phyloP scores from a whole-genome alignment of 2,797 vertebrate genomes.

The Aldrovandia affinis region DNA sequence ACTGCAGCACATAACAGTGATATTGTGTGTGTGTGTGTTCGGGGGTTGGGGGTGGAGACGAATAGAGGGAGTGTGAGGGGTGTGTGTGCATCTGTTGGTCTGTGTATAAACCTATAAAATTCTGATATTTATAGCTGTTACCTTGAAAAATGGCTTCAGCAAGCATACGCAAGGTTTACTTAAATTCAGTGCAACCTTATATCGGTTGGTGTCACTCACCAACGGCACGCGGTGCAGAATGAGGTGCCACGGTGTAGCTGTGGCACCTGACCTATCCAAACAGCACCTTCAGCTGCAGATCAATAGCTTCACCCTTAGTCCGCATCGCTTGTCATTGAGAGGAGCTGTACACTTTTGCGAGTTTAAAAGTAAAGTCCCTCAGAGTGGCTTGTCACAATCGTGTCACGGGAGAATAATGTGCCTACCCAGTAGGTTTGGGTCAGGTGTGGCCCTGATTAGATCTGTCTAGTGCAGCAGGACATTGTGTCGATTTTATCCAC shows the following conservation, averaged over 20 bases:
- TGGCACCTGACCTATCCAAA: not conserved
- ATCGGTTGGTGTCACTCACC: not conserved
- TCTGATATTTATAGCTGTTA: not conserved
- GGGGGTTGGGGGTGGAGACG: constrained; percentile 8
- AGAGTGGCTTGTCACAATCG: too few relatives aligned
- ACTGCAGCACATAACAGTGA: constrained; percentile 31
- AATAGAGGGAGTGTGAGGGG: not conserved
- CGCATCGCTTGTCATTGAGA: not conserved
- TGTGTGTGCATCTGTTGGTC: constrained; percentile 14
- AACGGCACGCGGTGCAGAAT: not conserved
- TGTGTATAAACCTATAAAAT: constrained; percentile 13
- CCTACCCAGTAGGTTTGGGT: not conserved
- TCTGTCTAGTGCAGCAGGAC: not conserved
- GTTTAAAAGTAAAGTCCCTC: not conserved
- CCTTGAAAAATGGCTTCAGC: constrained; percentile 2
- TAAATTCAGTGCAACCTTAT: not conserved
- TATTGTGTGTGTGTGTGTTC: constrained; percentile 31
- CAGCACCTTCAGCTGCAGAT: not conserved
- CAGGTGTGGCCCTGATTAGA: not conserved
- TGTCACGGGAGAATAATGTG: not conserved
- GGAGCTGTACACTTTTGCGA: not conserved
- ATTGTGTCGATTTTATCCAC: not conserved
- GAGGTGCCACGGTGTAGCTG: not conserved
- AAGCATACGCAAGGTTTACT: not conserved
- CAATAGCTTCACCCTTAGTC: constrained; percentile 22